phyloP scores from a whole-genome alignment of 2,797 vertebrate species.

The Helarctos malayanus region DNA sequence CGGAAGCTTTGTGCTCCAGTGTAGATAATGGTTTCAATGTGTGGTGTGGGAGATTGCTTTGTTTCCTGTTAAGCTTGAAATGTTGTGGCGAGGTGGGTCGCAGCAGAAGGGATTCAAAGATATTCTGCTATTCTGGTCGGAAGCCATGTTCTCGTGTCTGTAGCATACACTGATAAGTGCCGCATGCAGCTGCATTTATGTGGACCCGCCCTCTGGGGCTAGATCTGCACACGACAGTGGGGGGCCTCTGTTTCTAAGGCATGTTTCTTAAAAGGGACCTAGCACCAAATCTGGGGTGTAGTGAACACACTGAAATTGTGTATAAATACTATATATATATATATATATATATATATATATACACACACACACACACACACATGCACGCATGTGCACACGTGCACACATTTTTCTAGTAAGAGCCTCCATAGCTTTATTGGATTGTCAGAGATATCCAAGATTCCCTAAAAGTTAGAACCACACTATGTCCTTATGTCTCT shows the following conservation, averaged over 20 bases:
- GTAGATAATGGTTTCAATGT: not conserved
- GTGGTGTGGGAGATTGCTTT: slow-evolving; percentile 28
- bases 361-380: not conserved
- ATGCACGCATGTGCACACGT: not conserved
- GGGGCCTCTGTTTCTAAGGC: not conserved
- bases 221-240: not conserved
- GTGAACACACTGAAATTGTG: not conserved
- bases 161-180: not conserved
- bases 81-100: slow-evolving; percentile 30
- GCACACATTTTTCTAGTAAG: not conserved
- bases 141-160: not conserved
- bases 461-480: not conserved
- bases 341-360: not conserved
- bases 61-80: slow-evolving; percentile 46
- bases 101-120: not conserved
- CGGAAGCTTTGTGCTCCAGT: not conserved
- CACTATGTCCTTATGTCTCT: not conserved
- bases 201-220: not conserved
- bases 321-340: not conserved
- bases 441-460: not conserved
- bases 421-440: not conserved
- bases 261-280: not conserved
- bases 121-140: not conserved
- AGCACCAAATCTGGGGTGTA: not conserved
- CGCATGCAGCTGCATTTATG: not conserved